phyloP scores from a whole-genome alignment of 2,797 vertebrate genomes.

The Pristis pectinata region DNA sequence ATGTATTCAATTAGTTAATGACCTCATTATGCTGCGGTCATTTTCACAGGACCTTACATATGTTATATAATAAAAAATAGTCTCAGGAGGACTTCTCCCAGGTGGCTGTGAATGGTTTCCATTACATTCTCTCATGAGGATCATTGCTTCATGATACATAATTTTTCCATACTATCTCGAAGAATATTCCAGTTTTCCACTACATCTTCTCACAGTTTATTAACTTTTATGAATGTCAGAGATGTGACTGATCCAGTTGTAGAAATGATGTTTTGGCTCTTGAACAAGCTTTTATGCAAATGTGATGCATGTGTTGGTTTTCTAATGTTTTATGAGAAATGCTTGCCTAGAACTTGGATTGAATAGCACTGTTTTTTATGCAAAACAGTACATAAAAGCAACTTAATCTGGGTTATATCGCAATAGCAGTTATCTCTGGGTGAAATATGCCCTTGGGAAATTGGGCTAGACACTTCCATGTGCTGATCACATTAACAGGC shows the following conservation, averaged over 20 bases:
- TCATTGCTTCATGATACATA: background rate
- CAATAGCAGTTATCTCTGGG: too few relatives aligned
- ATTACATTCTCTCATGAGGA: slow-evolving; percentile 12
- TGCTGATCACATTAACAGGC: too few relatives aligned
- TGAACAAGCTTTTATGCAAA: background rate
- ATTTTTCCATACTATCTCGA: background rate
- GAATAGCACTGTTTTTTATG: too few relatives aligned
- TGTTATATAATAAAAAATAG: background rate
- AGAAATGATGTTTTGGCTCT: background rate
- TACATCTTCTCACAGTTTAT: slow-evolving; percentile 23
- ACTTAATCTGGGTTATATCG: too few relatives aligned
- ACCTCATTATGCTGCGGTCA: background rate
- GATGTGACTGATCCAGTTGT: background rate
- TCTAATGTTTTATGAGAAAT: background rate
- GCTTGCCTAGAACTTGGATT: too few relatives aligned
- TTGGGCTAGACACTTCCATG: too few relatives aligned
- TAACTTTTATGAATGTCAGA: background rate
- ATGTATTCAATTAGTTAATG: slow-evolving; percentile 1
- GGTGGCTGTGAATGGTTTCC: slow-evolving; percentile 17
- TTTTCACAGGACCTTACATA: slow-evolving; percentile 12
- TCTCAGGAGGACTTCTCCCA: slow-evolving; percentile 5
- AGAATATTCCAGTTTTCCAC: background rate
- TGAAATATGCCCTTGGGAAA: too few relatives aligned
- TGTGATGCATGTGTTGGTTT: background rate
- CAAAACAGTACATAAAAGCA: too few relatives aligned